Conservation (phyloP, 2,888 invertebrate species). For the Hydrotaea diabolus region DNA sequence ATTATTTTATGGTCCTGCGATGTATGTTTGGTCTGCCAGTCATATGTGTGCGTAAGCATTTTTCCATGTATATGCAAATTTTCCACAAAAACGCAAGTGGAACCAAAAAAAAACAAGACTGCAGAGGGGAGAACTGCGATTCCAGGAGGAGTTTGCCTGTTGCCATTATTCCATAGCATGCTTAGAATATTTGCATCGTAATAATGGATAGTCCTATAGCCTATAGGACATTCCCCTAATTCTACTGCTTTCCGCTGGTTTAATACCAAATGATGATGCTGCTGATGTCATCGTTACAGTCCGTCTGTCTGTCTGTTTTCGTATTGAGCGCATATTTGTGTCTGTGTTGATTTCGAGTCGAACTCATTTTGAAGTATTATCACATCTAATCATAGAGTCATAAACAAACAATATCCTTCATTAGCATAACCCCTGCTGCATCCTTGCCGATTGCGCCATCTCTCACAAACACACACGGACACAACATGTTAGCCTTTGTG, state of each 20-base stretch:
- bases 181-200: neutral
- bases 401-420: conserved; percentile 67
- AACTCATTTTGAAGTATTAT: conserved; percentile 67
- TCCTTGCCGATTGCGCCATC: too few species aligned
- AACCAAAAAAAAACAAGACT: neutral
- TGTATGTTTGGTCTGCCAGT: neutral
- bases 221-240: conserved; percentile 49
- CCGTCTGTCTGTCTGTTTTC: neutral
- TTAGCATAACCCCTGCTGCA: conserved; percentile 20
- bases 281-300: neutral
- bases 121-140: conserved; percentile 32
- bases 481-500: neutral
- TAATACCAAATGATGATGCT: conserved; percentile 37
- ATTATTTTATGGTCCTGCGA: conserved; percentile 12
- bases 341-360: conserved; percentile 46
- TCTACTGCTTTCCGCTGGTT: conserved; percentile 54
- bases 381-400: conserved; percentile 64
- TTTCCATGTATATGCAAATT: conserved; percentile 60
- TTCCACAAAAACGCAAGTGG: neutral
- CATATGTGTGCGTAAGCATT: conserved; percentile 45
- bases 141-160: conserved; percentile 28
- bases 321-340: neutral
- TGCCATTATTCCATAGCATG: conserved; percentile 15
- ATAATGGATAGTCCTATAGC: conserved; percentile 15
- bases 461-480: too few species aligned